phyloP scores from a whole-genome alignment of 2,797 vertebrate genomes.

The Sebastes baramenuke region DNA sequence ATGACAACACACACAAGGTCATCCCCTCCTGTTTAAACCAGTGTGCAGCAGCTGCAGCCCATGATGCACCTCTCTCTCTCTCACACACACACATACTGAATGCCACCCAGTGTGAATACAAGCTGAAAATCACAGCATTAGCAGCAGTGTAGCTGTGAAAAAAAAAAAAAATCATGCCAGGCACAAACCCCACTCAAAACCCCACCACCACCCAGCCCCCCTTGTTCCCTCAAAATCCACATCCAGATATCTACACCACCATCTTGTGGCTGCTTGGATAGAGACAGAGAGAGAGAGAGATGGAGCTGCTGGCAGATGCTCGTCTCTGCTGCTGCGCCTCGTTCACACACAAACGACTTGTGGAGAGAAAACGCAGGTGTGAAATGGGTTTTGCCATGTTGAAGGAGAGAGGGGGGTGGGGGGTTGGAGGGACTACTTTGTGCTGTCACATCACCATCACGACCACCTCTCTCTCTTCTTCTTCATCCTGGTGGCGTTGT shows the following conservation, averaged over 20 bases:
- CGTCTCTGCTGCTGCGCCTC: slow-evolving; percentile 26
- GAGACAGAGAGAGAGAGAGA: slow-evolving; percentile 9
- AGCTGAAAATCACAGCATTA: slow-evolving; percentile 40
- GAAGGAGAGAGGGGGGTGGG: not conserved
- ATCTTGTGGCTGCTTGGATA: slow-evolving; percentile 84
- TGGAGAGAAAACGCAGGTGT: slow-evolving; percentile 8
- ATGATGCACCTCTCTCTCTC: not conserved
- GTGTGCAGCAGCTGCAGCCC: not conserved
- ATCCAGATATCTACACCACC: slow-evolving; percentile 85
- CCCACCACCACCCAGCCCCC: not conserved
- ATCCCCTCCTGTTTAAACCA: not conserved
- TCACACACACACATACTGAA: not conserved
- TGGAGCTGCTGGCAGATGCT: slow-evolving; percentile 5
- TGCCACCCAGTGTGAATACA: slow-evolving; percentile 41
- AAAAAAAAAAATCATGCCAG: not conserved
- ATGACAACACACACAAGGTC: slow-evolving; percentile 36
- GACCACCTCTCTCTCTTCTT: not conserved
- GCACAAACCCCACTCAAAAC: not conserved
- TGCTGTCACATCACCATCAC: not conserved
- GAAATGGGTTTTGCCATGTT: not conserved
- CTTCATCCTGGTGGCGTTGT: not conserved
- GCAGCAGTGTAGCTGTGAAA: slow-evolving; percentile 11
- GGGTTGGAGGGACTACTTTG: not conserved
- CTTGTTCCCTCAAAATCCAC: slow-evolving; percentile 20
- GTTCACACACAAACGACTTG: slow-evolving; percentile 6